Conservation (phyloP, 2,113 vertebrate genomes). For the Taxidea taxus region DNA sequence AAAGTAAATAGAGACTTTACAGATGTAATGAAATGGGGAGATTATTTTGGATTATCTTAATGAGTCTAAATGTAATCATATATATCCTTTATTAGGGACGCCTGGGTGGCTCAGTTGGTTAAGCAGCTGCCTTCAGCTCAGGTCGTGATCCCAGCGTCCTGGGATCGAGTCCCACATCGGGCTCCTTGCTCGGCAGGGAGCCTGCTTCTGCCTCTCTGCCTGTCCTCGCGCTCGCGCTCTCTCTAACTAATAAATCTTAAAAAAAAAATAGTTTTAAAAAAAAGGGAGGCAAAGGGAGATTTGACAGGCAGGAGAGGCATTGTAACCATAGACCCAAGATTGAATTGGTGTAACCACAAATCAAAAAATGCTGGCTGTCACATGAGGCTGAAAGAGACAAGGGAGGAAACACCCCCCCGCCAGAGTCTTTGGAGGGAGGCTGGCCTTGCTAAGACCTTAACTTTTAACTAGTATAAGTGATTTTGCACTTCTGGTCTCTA, state of each 20-base stretch:
- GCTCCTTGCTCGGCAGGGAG: no score
- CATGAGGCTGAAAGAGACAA: background rate
- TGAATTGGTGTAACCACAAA: background rate
- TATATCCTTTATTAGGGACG: background rate
- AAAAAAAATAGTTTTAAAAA: no score
- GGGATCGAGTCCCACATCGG: no score
- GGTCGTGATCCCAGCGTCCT: no score
- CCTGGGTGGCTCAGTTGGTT: no score
- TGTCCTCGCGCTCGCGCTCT: no score
- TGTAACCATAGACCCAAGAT: background rate
- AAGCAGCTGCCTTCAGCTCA: no score
- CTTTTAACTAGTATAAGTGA: background rate
- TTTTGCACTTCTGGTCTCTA: background rate
- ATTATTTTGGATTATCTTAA: background rate
- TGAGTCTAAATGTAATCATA: background rate
- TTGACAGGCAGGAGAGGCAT: background rate
- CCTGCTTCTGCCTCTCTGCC: no score
- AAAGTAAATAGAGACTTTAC: background rate
- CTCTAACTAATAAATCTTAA: no score
- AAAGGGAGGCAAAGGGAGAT: background rate
- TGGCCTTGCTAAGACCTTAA: background rate
- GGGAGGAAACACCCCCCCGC: rapidly evolving
- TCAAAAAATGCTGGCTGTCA: no score
- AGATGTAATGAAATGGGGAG: background rate
- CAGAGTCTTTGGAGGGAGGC: no score